Base-by-base conservation (phyloP, 2,797 vertebrate species). In the Betta splendens region DNA sequence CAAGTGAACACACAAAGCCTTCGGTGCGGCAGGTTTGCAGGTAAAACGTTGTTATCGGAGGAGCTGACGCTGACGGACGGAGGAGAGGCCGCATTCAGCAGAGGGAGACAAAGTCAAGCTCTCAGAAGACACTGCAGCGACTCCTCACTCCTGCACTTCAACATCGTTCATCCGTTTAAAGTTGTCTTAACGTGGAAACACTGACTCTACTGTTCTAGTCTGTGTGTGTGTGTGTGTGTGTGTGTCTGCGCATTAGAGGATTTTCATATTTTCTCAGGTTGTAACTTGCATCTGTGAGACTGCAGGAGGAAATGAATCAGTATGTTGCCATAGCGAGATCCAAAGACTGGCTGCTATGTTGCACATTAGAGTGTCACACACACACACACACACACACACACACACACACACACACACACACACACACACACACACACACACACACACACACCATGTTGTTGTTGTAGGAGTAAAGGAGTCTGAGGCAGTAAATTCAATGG, bases 301-400 rank as follows among this genome's bases (percentile, higher is more conserved):
- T 60, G 31, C 22, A 17, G 32, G 3, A 54, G 22, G 32, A 47
- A 49, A 17, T 17, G 29, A 43, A 33, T 23, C 43, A 28, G 40
- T 75, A 82, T 75, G 69, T 83, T 57, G 36, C 0, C 44, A 55
- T 44, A 26, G 31, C 3, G 13, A 55, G 45, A 58, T 32, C 10
- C 37, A n/a, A n/a, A n/a, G n/a, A n/a, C n/a, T n/a, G n/a, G n/a
- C n/a, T n/a, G 49, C 26, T 32, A 10, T 39, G 17, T 21, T 36
- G 48, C 40, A 16, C 58, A 40, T 61, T 67, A 46, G 3, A 48
- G 12, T 78, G 45, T 79, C 78, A 46, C 49, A 74, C 15, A 74
- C 43, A 63, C 20, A 66, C 64, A 67, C n/a, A 56, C 31, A 28
- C 25, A 67, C n/a, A 42, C 18, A 64, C 17, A 56, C 5, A 28